These are phyloP conservation scores for Mustela nigripes DNA, from an alignment of 2,113 vertebrate genomes.

Conservation along the genomic window DNA sequence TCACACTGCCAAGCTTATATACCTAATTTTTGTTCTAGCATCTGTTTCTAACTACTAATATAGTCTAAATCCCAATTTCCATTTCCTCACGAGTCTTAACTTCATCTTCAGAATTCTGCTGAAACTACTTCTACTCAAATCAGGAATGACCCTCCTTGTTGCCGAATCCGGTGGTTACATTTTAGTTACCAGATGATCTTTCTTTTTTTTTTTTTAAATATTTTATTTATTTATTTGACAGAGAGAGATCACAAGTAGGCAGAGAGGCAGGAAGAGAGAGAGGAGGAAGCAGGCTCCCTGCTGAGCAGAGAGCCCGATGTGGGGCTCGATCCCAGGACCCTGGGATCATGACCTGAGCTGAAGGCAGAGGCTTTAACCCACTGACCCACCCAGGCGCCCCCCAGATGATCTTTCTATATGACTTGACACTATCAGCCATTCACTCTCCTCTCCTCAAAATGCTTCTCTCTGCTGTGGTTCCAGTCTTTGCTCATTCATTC, in stretches of 20 bases:
- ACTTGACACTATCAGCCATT: background rate
- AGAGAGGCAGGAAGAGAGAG: too few relatives aligned
- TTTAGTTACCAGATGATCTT: background rate
- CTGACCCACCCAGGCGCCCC: too few relatives aligned
- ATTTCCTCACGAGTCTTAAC: background rate
- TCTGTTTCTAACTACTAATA: constrained; percentile 19
- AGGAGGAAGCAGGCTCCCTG: too few relatives aligned
- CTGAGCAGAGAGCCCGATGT: too few relatives aligned
- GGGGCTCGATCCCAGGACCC: too few relatives aligned
- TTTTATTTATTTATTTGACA: too few relatives aligned
- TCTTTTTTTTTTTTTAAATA: background rate
- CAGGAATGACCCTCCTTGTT: background rate
- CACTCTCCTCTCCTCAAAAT: background rate
- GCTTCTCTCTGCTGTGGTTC: background rate
- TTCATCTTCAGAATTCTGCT: background rate
- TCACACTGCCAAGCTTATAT: background rate
- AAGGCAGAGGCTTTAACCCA: too few relatives aligned
- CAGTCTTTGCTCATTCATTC: background rate
- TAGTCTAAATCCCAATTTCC: background rate
- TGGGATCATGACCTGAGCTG: too few relatives aligned
- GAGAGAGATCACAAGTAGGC: too few relatives aligned
- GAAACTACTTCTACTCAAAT: background rate
- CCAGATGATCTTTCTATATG: background rate
- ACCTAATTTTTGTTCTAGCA: background rate
- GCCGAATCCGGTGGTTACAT: background rate